Evolutionary conservation across 64 coral and sea anemone genomes (phyloP), one percentile per base, ranked within the genome.

Genomic region (Stichodactyla helianthus): DNA sequence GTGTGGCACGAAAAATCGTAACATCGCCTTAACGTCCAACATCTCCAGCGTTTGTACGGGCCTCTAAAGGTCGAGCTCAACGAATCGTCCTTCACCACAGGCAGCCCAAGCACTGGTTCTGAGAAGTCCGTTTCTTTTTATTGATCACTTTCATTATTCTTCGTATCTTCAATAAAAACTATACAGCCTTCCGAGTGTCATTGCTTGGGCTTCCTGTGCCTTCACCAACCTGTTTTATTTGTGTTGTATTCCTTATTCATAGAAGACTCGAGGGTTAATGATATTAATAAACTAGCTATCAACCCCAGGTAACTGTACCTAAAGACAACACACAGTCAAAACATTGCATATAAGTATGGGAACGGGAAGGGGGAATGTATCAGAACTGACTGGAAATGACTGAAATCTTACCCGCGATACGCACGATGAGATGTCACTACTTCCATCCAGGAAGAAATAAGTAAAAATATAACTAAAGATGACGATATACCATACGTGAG

Each of bases 401-500:
- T 1, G 10, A 74, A 31, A 26, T 4, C 83, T 60, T 61, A 84
- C 83, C 83, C 83, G 19, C 83, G 52, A 50, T 57, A 35, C 7
- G 15, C 53, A 18, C 27, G 83, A 20, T 51, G 10, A 31, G 44
- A 54, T 19, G 44, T 60, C 25, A 17, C 83, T 20, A 17, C 17
- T 20, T 84, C 26, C 0, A 54, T 87, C 90, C 90, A 92, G 0
- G 90, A 92, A 44, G 54, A 53, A 22, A 87, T 50, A 58, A 92
- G 22, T 44, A 92, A 83, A 92, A 82, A 86, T 13, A 92, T 61
- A 0, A 77, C 80, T 27, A 87, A 8, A 28, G 84, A 26, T 17
- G 85, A 92, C 28, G 90, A 82, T 7, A 71, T 22, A 14, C 84
- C 90, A 77, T 51, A 92, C 5, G 71, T 53, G 14, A 91, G 59